Evolutionary conservation across 92 coral and sea anemone genomes (phyloP).

Genomic region (Palythoa heliodiscus): DNA sequence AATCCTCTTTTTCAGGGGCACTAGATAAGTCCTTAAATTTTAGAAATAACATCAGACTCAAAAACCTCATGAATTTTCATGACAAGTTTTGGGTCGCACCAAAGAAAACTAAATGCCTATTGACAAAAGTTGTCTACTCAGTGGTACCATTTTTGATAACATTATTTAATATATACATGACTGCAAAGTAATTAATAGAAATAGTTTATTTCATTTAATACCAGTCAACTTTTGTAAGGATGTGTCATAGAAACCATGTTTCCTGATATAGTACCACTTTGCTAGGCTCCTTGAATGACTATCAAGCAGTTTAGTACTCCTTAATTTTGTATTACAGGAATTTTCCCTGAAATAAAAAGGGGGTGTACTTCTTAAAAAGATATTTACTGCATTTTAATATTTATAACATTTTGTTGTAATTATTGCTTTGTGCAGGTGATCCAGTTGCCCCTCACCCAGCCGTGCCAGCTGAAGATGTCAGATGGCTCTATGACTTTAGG

Average conservation of each 20-base stretch:
- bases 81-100: neutral
- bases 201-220: too few relatives aligned
- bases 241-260: neutral
- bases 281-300: too few relatives aligned
- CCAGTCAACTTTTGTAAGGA: neutral
- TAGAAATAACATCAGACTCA: neutral
- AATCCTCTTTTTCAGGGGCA: neutral
- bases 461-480: constrained; percentile 58
- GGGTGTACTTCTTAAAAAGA: neutral
- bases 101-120: neutral
- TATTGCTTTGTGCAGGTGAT: constrained; percentile 30
- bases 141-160: neutral
- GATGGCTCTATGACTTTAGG: constrained; percentile 54
- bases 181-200: neutral
- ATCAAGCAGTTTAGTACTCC: too few relatives aligned
- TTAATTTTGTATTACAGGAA: too few relatives aligned
- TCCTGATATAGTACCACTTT: too few relatives aligned
- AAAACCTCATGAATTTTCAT: neutral
- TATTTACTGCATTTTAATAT: neutral
- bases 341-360: too few relatives aligned
- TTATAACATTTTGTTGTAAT: neutral
- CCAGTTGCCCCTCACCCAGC: constrained; percentile 59
- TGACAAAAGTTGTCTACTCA: neutral
- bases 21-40: neutral
- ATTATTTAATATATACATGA: neutral